These are phyloP conservation scores for Epiblema foenella DNA, from an alignment of 2,888 invertebrate genomes.

Conservation along the genomic window DNA sequence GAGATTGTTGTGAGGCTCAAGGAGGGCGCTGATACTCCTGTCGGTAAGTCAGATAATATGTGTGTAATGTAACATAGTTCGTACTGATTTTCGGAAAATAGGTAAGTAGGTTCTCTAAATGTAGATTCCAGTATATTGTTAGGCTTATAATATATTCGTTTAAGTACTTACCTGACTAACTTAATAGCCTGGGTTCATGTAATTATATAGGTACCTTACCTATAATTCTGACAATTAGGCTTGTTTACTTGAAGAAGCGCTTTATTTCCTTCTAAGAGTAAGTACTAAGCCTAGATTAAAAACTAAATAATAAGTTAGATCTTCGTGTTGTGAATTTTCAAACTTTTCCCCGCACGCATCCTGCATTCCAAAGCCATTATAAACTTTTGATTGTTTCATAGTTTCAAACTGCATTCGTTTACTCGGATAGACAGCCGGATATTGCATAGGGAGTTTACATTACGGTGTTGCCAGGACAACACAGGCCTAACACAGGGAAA, in stretches of 20 bases:
- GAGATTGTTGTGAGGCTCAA: constrained; percentile 96
- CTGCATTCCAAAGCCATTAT: constrained; percentile 7
- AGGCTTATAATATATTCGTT: background rate
- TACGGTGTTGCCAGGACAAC: constrained; percentile 74
- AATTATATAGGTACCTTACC: too few relatives aligned
- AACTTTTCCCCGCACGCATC: constrained; percentile 6
- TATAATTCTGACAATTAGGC: too few relatives aligned
- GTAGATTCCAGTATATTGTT: too few relatives aligned
- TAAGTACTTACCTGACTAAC: background rate
- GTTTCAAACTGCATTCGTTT: constrained; percentile 42
- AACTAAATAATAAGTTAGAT: background rate
- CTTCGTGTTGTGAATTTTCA: background rate
- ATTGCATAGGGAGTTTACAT: constrained; percentile 63
- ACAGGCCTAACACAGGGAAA: constrained; percentile 73
- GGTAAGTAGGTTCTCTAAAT: background rate
- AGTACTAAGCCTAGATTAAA: too few relatives aligned
- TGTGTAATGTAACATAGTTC: too few relatives aligned
- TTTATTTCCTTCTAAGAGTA: too few relatives aligned
- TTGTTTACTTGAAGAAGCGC: too few relatives aligned
- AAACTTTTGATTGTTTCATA: constrained; percentile 37
- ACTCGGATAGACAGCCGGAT: constrained; percentile 69
- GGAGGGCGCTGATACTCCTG: constrained; percentile 93
- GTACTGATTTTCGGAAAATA: background rate
- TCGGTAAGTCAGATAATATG: constrained; percentile 86
- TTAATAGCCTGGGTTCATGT: too few relatives aligned